Conservation (phyloP, 1,140 invertebrate species). For the Chelonus insularis region DNA sequence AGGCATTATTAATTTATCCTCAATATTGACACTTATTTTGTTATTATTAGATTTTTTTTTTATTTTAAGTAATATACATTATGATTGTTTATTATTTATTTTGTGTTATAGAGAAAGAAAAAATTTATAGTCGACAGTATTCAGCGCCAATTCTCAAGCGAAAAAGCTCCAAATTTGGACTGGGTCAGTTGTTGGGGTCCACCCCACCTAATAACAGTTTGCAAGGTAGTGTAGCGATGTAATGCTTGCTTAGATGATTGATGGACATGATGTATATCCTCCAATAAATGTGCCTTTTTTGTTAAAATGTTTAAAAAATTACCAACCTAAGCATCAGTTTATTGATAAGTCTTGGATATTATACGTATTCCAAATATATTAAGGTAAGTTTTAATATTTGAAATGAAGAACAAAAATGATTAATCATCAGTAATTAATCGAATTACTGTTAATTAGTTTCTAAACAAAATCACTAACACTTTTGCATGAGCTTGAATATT, state of each 20-base stretch:
- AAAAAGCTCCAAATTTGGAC: conserved; percentile 87
- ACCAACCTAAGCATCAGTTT: no score
- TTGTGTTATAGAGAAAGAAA: conserved; percentile 76
- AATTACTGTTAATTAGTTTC: no score
- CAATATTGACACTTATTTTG: no score
- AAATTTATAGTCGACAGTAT: conserved; percentile 85
- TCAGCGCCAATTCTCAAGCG: conserved; percentile 87
- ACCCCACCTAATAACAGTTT: conserved; percentile 65
- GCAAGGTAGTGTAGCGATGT: conserved; percentile 66
- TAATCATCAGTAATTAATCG: no score
- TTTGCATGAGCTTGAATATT: no score
- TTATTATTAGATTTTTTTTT: background rate
- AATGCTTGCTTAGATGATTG: conserved; percentile 37
- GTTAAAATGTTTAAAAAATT: background rate
- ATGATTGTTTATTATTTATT: background rate
- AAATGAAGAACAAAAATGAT: no score
- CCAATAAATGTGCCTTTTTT: conserved; percentile 16
- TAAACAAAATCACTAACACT: no score
- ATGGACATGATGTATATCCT: background rate
- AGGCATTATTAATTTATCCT: no score
- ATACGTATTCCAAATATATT: no score
- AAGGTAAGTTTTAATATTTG: no score
- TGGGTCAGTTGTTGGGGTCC: conserved; percentile 81
- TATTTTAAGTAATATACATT: background rate
- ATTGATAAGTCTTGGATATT: no score